These are phyloP conservation scores for Pristionchus arcanus DNA, from an alignment of 2,888 invertebrate genomes.

Conservation along the genomic window DNA sequence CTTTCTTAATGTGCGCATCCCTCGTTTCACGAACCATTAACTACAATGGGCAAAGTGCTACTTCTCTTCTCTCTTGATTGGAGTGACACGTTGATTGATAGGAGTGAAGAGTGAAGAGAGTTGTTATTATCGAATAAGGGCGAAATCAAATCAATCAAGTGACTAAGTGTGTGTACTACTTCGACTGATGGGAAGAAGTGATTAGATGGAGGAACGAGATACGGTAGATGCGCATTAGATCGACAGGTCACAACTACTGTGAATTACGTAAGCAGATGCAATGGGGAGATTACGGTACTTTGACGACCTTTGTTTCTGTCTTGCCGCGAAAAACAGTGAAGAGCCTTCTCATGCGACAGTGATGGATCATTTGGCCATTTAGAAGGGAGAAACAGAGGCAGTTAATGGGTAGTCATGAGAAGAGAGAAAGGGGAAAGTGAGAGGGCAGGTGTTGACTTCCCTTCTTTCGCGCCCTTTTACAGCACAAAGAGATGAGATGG, in stretches of 20 bases:
- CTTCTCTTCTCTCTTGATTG: background rate
- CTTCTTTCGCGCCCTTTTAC: slow-evolving; percentile 7
- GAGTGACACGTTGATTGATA: slow-evolving; percentile 21
- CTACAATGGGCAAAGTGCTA: background rate
- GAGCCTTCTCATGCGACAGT: background rate
- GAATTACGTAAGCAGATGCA: slow-evolving; percentile 3
- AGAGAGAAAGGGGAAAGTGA: background rate
- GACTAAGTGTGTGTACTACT: slow-evolving; percentile 18
- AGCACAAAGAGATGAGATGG: slow-evolving; percentile 26
- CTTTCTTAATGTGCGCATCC: background rate
- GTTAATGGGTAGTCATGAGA: background rate
- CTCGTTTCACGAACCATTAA: slow-evolving; percentile 6
- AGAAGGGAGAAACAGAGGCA: slow-evolving; percentile 6
- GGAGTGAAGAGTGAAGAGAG: background rate
- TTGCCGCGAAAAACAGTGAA: slow-evolving; percentile 1
- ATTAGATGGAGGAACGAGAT: slow-evolving; percentile 1
- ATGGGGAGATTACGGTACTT: background rate
- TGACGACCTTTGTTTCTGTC: background rate
- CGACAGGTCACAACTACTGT: slow-evolving; percentile 1
- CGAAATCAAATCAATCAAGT: slow-evolving; percentile 30
- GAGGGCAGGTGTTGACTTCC: background rate
- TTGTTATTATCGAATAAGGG: slow-evolving; percentile 17
- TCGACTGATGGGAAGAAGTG: background rate
- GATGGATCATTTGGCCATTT: slow-evolving; percentile 1
- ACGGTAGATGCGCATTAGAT: slow-evolving; percentile 6